Percentiles rank a stretch among this genome's conserved stretches.
Evolutionary conservation across 2,888 invertebrate species (phyloP).

Genomic region (Diarsia rubi): DNA sequence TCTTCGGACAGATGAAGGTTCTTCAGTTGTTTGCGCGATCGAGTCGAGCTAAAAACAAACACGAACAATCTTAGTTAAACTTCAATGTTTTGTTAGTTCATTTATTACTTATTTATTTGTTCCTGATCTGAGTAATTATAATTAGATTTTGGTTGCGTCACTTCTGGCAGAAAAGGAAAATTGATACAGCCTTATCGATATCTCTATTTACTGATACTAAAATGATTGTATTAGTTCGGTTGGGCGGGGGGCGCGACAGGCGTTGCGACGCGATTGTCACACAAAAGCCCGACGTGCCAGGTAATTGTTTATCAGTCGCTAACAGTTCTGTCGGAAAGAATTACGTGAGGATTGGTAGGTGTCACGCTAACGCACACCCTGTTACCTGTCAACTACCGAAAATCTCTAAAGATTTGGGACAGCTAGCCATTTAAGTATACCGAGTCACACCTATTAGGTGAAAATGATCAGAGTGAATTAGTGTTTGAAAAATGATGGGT

Average conservation of each 20-base stretch:
- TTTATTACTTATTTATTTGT: conserved; percentile 61
- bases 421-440: conserved; percentile 13
- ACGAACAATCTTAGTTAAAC: conserved; percentile 60
- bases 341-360: conserved; percentile 69
- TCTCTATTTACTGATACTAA: conserved; percentile 42
- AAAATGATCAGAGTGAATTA: conserved; percentile 5
- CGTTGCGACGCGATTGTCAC: conserved; percentile 4
- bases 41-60: conserved; percentile 63
- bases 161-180: background rate
- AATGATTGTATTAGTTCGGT: conserved; percentile 28
- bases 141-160: conserved; percentile 4
- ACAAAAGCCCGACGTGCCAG: conserved; percentile 54
- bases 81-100: conserved; percentile 61
- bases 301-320: conserved; percentile 68
- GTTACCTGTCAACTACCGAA: conserved; percentile 41
- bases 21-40: conserved; percentile 57
- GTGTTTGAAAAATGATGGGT: conserved; percentile 21
- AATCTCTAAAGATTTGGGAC: conserved; percentile 54
- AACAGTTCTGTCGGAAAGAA: conserved; percentile 75
- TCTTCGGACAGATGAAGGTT: conserved; percentile 52
- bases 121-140: conserved; percentile 23
- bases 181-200: conserved; percentile 13
- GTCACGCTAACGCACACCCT: conserved; percentile 63
- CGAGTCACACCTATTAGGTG: conserved; percentile 27
- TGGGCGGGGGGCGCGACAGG: background rate